A percentile compares a stretch with the other conserved stretches of the same genome.
Conservation (phyloP, 1,140 invertebrate species). For the Eubasilissa regina region DNA sequence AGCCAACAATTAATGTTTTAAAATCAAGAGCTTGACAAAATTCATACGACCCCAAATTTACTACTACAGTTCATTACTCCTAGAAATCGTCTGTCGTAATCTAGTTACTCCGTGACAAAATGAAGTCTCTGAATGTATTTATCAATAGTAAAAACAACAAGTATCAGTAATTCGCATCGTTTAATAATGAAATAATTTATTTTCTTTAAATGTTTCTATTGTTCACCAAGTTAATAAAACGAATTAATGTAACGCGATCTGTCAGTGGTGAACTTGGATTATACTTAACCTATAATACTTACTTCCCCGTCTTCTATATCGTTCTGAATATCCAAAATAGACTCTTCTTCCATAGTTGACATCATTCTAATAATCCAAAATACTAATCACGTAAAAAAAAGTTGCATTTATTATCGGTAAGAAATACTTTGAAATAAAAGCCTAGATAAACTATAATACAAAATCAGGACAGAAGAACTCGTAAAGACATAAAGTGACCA, state of each 20-base stretch:
- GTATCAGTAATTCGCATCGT: neutral
- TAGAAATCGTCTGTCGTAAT: conserved; percentile 20
- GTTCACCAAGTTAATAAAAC: neutral
- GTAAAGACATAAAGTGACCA: no score
- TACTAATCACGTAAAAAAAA: neutral
- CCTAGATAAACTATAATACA: no score
- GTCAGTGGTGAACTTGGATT: conserved; percentile 30
- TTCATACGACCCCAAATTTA: conserved; percentile 10
- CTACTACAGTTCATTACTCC: conserved; percentile 31
- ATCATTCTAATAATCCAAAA: conserved; percentile 37
- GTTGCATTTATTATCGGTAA: neutral
- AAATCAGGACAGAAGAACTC: no score
- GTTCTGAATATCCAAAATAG: conserved; percentile 39
- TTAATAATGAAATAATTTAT: conserved; percentile 10
- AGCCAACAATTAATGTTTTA: neutral
- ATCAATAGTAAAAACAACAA: neutral
- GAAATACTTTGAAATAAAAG: no score
- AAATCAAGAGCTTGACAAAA: neutral
- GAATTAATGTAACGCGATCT: conserved; percentile 4
- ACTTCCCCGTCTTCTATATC: conserved; percentile 49
- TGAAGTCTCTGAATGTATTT: no score
- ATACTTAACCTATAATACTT: conserved; percentile 51
- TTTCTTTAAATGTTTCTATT: neutral
- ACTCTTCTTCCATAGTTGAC: conserved; percentile 50
- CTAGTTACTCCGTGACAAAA: no score